Evolutionary conservation across 2,888 invertebrate genomes (phyloP).

Genomic region (Campoplex capitator): DNA sequence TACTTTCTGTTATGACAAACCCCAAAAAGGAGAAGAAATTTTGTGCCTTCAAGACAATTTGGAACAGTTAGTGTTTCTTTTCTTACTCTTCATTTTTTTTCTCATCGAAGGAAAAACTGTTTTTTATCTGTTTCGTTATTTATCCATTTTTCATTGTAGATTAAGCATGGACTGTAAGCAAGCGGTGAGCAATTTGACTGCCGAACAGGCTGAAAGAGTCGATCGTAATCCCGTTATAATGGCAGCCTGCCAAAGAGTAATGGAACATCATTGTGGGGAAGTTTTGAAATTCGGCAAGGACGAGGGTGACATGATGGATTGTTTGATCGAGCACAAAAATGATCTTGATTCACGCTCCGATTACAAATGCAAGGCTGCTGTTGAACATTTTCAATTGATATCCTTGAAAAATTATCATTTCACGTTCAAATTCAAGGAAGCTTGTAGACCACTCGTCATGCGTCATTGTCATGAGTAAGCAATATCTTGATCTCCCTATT

Average conservation of each 20-base stretch:
- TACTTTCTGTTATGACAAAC: conserved; percentile 92
- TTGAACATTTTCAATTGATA: conserved; percentile 98
- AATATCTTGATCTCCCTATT: background rate
- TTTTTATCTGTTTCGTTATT: background rate
- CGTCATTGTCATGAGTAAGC: conserved; percentile 86
- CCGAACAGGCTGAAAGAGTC: conserved; percentile 94
- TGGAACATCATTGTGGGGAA: conserved; percentile 91
- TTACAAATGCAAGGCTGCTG: conserved; percentile 94
- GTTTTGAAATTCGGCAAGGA: conserved; percentile 90
- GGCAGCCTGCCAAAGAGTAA: conserved; percentile 92
- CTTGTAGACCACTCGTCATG: conserved; percentile 93
- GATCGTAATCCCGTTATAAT: conserved; percentile 95
- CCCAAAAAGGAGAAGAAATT: conserved; percentile 96
- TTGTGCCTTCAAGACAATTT: conserved; percentile 95
- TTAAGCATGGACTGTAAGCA: conserved; percentile 88
- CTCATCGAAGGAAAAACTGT: no score
- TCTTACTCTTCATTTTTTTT: conserved; percentile 14
- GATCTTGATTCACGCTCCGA: conserved; percentile 92
- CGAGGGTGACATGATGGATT: conserved; percentile 96
- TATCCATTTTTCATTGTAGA: conserved; percentile 65
- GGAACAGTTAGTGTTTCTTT: conserved; percentile 84
- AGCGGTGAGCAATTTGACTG: conserved; percentile 93
- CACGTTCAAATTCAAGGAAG: conserved; percentile 97
- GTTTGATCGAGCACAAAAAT: conserved; percentile 96
- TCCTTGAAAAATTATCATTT: conserved; percentile 97